Base-by-base conservation (phyloP, 2,888 invertebrate genomes). In the Synanthedon vespiformis region DNA sequence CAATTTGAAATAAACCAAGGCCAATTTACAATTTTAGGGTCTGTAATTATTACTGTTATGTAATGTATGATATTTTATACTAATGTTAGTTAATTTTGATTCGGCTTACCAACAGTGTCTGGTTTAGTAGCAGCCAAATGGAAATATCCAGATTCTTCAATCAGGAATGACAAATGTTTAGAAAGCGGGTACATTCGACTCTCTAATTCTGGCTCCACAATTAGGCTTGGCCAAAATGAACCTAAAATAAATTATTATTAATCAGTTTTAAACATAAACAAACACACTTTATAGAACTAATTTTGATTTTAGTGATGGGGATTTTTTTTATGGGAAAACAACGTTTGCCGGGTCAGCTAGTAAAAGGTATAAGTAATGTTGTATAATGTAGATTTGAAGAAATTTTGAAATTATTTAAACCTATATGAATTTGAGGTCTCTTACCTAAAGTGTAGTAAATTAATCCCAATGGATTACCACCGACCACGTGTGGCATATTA, bases 101-200 rank as follows among this genome's bases (percentile, higher is more conserved):
- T 34, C 34, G 34, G 10, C 80, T 70, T 68, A 92, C 93, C 93
- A 50, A 92, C 69, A 34, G 93, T 93, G 62, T 94, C 93, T 0
- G 94, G 93, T 65, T 92, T 93, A 1, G 93, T 92, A 2, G 91
- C 90, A 62, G 93, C 93, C 22, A 93, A 65, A 53, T 80, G 74
- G 54, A 73, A 55, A 57, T 80, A 73, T 16, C 81, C 87, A 0
- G 70, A 57, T 54, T 81, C 84, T 54, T 85, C 76, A 0, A 88
- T 0, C 0, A 75, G 1, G 1, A 57, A 59, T 6, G 57, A 40
- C 0, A 74, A 40, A 14, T 76, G 70, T 0, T 79, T 61, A 0
- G 61, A 55, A 1, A 89, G 48, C 0, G 91, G 91, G 59, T 89
- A 91, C 64, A 89, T 65, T 49, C 74, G 85, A 5, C 80, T 69